Percentiles rank a stretch among this genome's conserved stretches.
Conservation (phyloP, 2,888 invertebrate genomes). For the Athalia rosae region DNA sequence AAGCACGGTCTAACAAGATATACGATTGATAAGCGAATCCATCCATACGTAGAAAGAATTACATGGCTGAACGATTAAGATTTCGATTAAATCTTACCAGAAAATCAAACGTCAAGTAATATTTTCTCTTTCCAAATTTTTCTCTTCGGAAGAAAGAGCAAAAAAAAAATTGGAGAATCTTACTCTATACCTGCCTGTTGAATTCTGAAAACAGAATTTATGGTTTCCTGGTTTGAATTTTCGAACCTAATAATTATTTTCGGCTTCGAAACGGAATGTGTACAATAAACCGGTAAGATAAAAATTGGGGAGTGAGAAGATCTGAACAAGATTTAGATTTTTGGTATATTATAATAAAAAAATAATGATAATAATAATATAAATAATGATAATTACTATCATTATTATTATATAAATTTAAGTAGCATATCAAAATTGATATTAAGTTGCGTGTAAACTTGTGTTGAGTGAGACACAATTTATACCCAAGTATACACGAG, state of each 20-base stretch:
- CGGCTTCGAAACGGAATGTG: too few species aligned
- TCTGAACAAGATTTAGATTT: too few species aligned
- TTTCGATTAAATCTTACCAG: slow-evolving; percentile 17
- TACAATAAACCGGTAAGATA: too few species aligned
- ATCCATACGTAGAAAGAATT: slow-evolving; percentile 10
- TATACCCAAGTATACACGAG: background rate
- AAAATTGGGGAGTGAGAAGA: too few species aligned
- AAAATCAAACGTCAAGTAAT: background rate
- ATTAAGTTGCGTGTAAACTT: slow-evolving; percentile 13
- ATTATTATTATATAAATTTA: slow-evolving; percentile 48
- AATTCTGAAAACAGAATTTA: too few species aligned
- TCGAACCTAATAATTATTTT: too few species aligned
- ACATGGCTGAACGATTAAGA: slow-evolving; percentile 15
- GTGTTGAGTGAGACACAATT: slow-evolving; percentile 29
- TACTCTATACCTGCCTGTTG: too few species aligned
- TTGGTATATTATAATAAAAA: background rate
- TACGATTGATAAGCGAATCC: slow-evolving; percentile 35
- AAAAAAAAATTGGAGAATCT: too few species aligned
- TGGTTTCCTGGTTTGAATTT: too few species aligned
- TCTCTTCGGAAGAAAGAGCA: background rate
- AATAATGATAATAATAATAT: slow-evolving; percentile 21
- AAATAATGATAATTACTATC: slow-evolving; percentile 27
- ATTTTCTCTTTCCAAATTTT: background rate
- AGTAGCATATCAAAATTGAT: slow-evolving; percentile 52
- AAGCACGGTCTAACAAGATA: slow-evolving; percentile 10